Conservation (phyloP, 2,888 invertebrate species). For the Agonopterix heracliana region DNA sequence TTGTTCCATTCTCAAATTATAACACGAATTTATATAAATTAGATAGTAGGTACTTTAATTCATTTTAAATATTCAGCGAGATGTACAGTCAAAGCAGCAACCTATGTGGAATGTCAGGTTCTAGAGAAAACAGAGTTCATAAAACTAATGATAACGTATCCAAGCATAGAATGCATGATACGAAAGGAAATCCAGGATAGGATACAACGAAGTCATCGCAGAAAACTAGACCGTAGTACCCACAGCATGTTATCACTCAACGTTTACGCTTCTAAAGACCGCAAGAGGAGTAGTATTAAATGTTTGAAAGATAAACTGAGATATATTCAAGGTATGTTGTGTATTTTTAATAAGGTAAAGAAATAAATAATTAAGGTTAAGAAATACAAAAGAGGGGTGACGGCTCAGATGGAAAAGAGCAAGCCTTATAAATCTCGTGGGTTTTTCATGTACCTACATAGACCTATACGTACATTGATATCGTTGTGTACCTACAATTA, state of each 20-base stretch:
- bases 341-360: background rate
- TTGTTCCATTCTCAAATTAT: background rate
- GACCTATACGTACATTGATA: too few species aligned
- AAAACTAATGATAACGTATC: constrained; percentile 65
- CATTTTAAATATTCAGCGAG: constrained; percentile 40
- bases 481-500: too few species aligned
- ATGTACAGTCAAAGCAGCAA: constrained; percentile 70
- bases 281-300: constrained; percentile 66
- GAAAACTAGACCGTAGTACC: constrained; percentile 31
- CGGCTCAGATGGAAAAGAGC: too few species aligned
- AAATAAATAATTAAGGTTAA: too few species aligned
- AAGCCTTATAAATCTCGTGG: too few species aligned
- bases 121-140: constrained; percentile 66
- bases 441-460: too few species aligned
- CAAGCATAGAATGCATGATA: constrained; percentile 51
- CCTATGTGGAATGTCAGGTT: constrained; percentile 73
- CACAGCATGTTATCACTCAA: constrained; percentile 41
- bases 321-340: constrained; percentile 51
- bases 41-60: background rate
- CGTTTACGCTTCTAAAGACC: constrained; percentile 62
- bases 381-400: too few species aligned
- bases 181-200: constrained; percentile 46
- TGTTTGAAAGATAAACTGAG: constrained; percentile 65
- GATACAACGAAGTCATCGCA: constrained; percentile 36
- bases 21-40: background rate